Conservation (phyloP, 92 coral and sea anemone species). For the Zoanthus solanderi region DNA sequence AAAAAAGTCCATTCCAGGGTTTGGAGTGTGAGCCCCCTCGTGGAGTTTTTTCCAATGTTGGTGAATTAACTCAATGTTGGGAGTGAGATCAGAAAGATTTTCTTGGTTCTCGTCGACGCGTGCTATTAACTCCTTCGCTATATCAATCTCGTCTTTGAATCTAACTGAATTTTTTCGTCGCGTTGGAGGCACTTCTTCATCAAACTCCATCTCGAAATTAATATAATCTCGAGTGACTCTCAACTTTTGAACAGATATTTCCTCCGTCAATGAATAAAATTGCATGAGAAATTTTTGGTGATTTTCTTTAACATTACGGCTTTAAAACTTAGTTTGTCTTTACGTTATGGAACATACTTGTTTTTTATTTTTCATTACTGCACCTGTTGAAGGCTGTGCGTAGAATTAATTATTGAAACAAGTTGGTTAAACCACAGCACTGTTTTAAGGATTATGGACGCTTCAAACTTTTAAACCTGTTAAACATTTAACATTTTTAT, state of each 20-base stretch:
- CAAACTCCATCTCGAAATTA: slow-evolving; percentile 43
- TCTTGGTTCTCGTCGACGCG: slow-evolving; percentile 26
- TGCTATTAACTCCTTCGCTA: slow-evolving; percentile 33
- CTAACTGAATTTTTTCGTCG: slow-evolving; percentile 26
- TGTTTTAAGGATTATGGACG: background rate
- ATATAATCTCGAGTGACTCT: slow-evolving; percentile 13
- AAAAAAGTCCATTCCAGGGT: slow-evolving; percentile 23
- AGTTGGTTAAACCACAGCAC: background rate
- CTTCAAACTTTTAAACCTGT: background rate
- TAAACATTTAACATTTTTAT: background rate
- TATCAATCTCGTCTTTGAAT: slow-evolving; percentile 40
- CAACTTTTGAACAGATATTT: slow-evolving; percentile 26
- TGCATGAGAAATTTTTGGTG: slow-evolving; percentile 23
- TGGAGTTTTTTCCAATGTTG: slow-evolving; percentile 41
- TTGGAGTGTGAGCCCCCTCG: slow-evolving; percentile 42
- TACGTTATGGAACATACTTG: background rate
- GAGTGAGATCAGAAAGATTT: slow-evolving; percentile 22
- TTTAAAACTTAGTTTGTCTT: background rate
- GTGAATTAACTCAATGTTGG: slow-evolving; percentile 26
- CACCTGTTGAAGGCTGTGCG: slow-evolving; percentile 12
- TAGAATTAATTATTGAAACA: slow-evolving; percentile 21
- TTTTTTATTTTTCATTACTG: slow-evolving; percentile 10
- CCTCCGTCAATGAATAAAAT: slow-evolving; percentile 43
- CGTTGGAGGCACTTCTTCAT: slow-evolving; percentile 12
- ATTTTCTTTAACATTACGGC: slow-evolving; percentile 12